A percentile compares a stretch with the other conserved stretches of the same genome.
Conservation (phyloP, 2,113 vertebrate genomes). For the Theropithecus gelada region DNA sequence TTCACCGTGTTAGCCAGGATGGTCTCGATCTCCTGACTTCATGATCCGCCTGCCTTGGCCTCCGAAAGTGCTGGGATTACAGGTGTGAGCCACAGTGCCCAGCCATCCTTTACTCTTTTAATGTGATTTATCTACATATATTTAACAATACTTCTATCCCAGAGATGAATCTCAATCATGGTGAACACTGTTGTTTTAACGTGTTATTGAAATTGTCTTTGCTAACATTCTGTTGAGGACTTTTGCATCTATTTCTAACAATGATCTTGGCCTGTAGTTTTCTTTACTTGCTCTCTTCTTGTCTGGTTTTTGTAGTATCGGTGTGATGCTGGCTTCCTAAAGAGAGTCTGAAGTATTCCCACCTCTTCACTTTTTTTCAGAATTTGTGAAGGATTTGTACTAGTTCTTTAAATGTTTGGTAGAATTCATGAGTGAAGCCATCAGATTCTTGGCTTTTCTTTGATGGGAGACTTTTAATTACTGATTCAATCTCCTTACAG, state of each 20-base stretch:
- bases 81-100: too few species aligned
- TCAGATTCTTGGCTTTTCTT: not conserved
- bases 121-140: not conserved
- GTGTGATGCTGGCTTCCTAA: not conserved
- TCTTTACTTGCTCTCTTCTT: not conserved
- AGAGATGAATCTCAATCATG: not conserved
- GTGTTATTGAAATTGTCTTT: not conserved
- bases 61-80: too few species aligned
- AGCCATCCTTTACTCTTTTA: too few species aligned
- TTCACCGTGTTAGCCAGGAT: too few species aligned
- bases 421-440: not conserved
- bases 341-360: not conserved
- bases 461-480: not conserved
- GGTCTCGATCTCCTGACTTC: too few species aligned
- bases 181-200: not conserved
- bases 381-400: not conserved
- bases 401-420: not conserved
- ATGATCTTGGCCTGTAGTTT: not conserved
- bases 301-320: not conserved
- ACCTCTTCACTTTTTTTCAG: not conserved
- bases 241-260: not conserved
- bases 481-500: not conserved
- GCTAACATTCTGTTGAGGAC: not conserved
- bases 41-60: too few species aligned
- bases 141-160: not conserved